These are phyloP conservation scores for Mus musculus DNA, from an alignment of 2,113 vertebrate genomes.

Conservation along the genomic window DNA sequence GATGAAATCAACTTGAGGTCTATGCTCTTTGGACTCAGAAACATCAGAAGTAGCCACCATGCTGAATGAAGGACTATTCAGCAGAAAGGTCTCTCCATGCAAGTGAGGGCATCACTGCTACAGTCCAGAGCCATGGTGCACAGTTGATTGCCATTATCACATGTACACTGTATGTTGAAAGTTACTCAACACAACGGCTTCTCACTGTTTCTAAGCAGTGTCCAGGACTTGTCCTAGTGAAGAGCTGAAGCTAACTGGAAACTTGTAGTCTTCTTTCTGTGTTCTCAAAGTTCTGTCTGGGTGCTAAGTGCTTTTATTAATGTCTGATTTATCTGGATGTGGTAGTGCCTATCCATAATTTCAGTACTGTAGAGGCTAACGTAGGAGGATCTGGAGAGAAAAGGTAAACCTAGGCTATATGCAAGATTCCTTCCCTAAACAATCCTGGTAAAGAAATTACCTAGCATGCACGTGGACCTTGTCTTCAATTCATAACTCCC, in stretches of 20 bases:
- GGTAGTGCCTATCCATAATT: not conserved
- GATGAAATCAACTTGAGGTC: constrained; percentile 88
- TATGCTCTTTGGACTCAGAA: constrained; percentile 79
- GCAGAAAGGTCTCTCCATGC: not conserved
- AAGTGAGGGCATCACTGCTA: not conserved
- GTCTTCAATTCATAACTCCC: not conserved
- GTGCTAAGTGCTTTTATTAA: constrained; percentile 30
- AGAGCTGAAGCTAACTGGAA: constrained; percentile 44
- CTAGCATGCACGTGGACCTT: not conserved
- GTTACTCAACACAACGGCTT: not conserved
- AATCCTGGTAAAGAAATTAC: too few relatives aligned
- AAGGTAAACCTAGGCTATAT: not conserved
- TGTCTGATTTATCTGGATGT: not conserved
- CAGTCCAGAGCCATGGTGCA: not conserved
- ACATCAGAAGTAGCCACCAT: not conserved
- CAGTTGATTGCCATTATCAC: not conserved
- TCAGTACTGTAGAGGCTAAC: not conserved
- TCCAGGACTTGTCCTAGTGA: constrained; percentile 8
- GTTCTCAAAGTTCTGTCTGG: constrained; percentile 45
- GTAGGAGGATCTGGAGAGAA: not conserved
- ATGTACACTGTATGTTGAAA: not conserved
- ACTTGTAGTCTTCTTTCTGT: not conserved
- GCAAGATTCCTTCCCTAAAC: not conserved
- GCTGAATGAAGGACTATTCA: not conserved
- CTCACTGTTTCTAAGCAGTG: constrained; percentile 6